Base-by-base conservation (phyloP, 1,140 invertebrate genomes). In the Atta cephalotes region DNA sequence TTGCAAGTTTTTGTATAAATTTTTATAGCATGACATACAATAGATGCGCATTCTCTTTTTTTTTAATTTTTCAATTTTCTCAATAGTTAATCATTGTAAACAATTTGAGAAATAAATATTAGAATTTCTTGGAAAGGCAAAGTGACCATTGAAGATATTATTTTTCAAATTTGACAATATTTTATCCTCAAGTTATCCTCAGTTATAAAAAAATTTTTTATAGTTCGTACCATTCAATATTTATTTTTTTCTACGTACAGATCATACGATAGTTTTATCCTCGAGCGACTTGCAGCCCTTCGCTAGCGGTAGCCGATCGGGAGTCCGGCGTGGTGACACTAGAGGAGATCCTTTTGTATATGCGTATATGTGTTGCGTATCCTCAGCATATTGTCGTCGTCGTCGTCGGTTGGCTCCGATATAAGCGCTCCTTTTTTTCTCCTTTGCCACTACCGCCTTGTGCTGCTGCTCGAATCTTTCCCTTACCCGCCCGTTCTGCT, bases 381-480 rank as follows among this genome's bases (percentile, higher is more conserved):
- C 77, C 86, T 76, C 89, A 77, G 87, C 76, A 90, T 89, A 12
- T 65, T 68, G 86, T 87, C 35, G 91, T 91, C 82, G 88, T 92
- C 89, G 92, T 87, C 89, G 92, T 87, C 78, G 89, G 82, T 74
- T 68, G 76, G 80, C 89, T 72, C 88, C 91, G 91, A 93, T 94
- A 94, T 93, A 94, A 92, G 90, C 89, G 89, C 88, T 91, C 88
- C 74, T 87, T 93, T 93, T 94, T 92, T 94, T 39, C 94, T 92
- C 87, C 94, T 94, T 95, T 95, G 92, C 88, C 87, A 89, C 85
- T 79, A 77, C 65, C 81, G 87, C 65, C 53, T 62, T 81, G 65
- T 28, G 84, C 92, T 90, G 80, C 87, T 93, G 90, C 90, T 82
- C 86, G 93, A 91, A 93, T 94, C 92, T 94, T 91, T 94, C 88